Evolutionary conservation across 2,797 vertebrate genomes (phyloP).

Genomic region (Denticeps clupeoides): DNA sequence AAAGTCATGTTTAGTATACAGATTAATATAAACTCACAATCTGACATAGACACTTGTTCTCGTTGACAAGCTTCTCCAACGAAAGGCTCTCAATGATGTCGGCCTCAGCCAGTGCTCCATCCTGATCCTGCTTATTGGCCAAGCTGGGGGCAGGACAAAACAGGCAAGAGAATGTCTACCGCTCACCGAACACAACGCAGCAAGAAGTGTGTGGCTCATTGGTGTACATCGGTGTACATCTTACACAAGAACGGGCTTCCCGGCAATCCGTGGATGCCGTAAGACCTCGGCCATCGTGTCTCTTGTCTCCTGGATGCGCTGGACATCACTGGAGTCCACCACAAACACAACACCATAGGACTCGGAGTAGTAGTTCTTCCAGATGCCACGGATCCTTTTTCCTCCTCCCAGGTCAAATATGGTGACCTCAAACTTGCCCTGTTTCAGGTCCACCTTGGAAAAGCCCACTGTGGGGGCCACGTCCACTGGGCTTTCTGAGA

Average conservation of each 20-base stretch:
- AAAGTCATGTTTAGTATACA: background rate
- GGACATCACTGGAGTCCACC: constrained; percentile 70
- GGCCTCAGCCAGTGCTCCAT: constrained; percentile 82
- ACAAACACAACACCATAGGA: constrained; percentile 76
- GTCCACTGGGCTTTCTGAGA: constrained; percentile 56
- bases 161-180: background rate
- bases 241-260: constrained; percentile 83
- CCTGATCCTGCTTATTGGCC: constrained; percentile 89
- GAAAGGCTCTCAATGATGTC: constrained; percentile 86
- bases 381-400: constrained; percentile 58
- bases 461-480: constrained; percentile 61
- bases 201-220: too few species aligned
- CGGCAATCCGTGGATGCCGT: constrained; percentile 68
- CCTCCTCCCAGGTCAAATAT: constrained; percentile 74
- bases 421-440: constrained; percentile 75
- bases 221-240: constrained; percentile 20
- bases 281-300: constrained; percentile 67
- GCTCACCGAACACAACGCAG: too few species aligned
- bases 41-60: constrained; percentile 89
- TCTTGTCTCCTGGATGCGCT: constrained; percentile 65
- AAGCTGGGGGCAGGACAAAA: constrained; percentile 51
- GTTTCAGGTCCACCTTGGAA: constrained; percentile 64
- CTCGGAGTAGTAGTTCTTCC: constrained; percentile 72
- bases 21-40: constrained; percentile 69
- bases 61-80: constrained; percentile 84